These are phyloP conservation scores for Halichoeres trimaculatus DNA, from an alignment of 2,113 vertebrate species.

Conservation along the genomic window DNA sequence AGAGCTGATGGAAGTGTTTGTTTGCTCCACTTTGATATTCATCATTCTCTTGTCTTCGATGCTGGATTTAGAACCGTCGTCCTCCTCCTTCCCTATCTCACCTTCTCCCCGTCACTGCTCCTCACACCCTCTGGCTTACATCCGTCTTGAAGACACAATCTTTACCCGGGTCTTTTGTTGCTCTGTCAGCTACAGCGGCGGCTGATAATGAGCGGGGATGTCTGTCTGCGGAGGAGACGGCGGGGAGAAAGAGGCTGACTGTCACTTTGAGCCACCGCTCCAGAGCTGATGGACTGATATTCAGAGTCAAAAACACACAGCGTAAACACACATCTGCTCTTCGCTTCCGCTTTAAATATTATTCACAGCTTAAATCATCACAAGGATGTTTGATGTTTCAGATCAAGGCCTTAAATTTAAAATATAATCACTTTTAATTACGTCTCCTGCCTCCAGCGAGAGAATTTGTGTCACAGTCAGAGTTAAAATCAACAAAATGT, in stretches of 20 bases:
- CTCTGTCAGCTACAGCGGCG: conserved; percentile 10
- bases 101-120: conserved; percentile 12
- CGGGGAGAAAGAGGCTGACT: background rate
- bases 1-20: background rate
- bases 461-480: conserved; percentile 8
- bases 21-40: background rate
- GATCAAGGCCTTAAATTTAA: background rate
- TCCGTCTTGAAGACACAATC: conserved; percentile 8
- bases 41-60: background rate
- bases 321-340: background rate
- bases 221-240: conserved; percentile 6
- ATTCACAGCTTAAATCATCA: too few relatives aligned
- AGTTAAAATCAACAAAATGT: conserved; percentile 36
- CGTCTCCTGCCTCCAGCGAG: background rate
- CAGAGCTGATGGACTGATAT: conserved; percentile 30
- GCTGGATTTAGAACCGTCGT: background rate
- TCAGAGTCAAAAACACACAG: background rate
- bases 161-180: conserved; percentile 40
- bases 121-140: background rate
- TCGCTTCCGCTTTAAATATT: background rate
- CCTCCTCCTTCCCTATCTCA: conserved; percentile 2
- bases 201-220: conserved; percentile 39
- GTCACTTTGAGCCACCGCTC: background rate
- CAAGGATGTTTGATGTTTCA: background rate
- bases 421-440: conserved; percentile 5